These are phyloP conservation scores for Alectoris magna DNA, from an alignment of 2,797 vertebrate genomes.

Conservation along the genomic window DNA sequence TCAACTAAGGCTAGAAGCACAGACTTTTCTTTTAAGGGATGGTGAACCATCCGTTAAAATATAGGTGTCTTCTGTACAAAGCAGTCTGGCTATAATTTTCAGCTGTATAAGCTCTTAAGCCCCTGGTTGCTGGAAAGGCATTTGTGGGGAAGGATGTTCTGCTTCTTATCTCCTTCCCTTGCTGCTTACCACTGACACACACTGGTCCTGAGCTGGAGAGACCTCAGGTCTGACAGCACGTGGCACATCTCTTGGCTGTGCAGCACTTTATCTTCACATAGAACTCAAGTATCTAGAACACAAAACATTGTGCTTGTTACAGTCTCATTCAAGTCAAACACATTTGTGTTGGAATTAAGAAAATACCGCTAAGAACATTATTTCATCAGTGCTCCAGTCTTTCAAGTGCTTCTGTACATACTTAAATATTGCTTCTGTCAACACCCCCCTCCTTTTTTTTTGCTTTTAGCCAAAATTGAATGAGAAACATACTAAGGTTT, in stretches of 20 bases:
- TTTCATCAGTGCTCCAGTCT: background rate
- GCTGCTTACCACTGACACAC: background rate
- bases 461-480: background rate
- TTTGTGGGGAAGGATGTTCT: conserved; percentile 37
- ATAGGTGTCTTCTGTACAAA: background rate
- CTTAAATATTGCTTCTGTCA: background rate
- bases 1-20: background rate
- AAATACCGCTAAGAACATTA: background rate
- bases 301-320: background rate
- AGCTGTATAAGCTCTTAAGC: background rate
- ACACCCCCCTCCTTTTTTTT: background rate
- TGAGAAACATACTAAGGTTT: background rate
- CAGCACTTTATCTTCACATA: background rate
- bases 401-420: background rate
- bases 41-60: background rate
- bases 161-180: conserved; percentile 31
- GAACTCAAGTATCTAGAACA: background rate
- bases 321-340: background rate
- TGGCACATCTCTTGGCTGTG: background rate
- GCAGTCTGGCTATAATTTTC: conserved; percentile 2
- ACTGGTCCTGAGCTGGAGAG: background rate
- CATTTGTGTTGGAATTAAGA: background rate
- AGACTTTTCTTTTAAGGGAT: background rate
- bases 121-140: background rate
- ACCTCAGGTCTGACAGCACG: background rate